Conservation (phyloP, 2,888 invertebrate species). For the Dichetophora obliterata region DNA sequence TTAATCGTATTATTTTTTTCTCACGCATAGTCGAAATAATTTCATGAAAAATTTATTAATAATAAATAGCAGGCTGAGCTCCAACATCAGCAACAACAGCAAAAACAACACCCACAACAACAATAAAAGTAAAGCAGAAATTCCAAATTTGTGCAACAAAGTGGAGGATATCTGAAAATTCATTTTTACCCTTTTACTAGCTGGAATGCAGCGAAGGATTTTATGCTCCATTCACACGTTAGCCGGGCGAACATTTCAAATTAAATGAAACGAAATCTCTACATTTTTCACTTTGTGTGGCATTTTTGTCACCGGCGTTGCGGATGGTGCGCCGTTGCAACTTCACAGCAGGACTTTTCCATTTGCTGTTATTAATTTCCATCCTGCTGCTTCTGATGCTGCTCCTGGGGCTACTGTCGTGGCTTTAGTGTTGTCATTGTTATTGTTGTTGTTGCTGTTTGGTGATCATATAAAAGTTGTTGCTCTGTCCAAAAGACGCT, state of each 20-base stretch:
- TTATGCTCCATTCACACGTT: not conserved
- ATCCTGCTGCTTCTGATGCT: slow-evolving; percentile 7
- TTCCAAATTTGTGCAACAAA: slow-evolving; percentile 13
- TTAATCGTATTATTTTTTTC: not conserved
- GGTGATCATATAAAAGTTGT: not conserved
- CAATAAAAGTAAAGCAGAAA: not conserved
- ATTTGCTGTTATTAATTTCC: slow-evolving; percentile 27
- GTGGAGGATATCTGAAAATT: not conserved
- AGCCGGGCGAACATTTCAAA: not conserved
- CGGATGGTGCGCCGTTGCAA: slow-evolving; percentile 35
- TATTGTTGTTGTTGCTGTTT: not conserved
- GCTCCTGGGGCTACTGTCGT: not conserved
- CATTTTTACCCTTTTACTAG: not conserved
- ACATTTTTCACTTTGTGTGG: slow-evolving; percentile 11
- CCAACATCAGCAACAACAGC: not conserved
- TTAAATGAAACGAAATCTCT: slow-evolving; percentile 7
- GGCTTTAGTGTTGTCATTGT: not conserved
- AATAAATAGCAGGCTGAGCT: slow-evolving; percentile 19
- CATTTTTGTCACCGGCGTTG: slow-evolving; percentile 26
- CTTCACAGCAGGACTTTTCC: slow-evolving; percentile 41
- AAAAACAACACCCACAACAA: not conserved
- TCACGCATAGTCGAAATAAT: slow-evolving; percentile 11
- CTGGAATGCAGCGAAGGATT: not conserved
- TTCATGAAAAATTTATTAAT: slow-evolving; percentile 12
- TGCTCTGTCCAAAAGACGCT: not conserved